A percentile compares a stretch with the other conserved stretches of the same genome.
Conservation (phyloP, 1,140 invertebrate species). For the Drosophila kanapiae region DNA sequence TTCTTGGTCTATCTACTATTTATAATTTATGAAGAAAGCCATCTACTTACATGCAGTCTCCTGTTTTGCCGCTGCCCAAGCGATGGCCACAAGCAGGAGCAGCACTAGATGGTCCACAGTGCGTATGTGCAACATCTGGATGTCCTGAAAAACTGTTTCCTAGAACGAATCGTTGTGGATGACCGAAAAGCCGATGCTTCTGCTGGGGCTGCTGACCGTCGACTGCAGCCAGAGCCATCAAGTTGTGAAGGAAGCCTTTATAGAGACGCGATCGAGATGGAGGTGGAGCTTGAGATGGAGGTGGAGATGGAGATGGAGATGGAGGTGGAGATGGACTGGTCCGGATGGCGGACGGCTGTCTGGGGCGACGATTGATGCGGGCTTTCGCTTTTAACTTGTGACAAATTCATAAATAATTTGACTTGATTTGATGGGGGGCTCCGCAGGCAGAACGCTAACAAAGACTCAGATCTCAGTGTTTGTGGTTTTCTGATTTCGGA, state of each 20-base stretch:
- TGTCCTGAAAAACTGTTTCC: background rate
- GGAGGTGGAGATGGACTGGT: slow-evolving; percentile 1
- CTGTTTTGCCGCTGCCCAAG: slow-evolving; percentile 14
- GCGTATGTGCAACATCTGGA: slow-evolving; percentile 43
- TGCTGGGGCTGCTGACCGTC: slow-evolving; percentile 30
- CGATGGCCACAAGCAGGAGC: background rate
- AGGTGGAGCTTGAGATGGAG: slow-evolving; percentile 1
- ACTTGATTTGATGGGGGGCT: slow-evolving; percentile 41
- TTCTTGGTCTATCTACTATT: too few relatives aligned
- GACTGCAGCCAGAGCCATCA: slow-evolving; percentile 39
- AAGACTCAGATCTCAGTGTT: slow-evolving; percentile 15
- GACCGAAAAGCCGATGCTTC: slow-evolving; percentile 11
- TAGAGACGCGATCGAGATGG: slow-evolving; percentile 19
- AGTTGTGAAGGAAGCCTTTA: slow-evolving; percentile 40
- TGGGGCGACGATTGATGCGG: slow-evolving; percentile 19
- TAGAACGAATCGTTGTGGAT: background rate
- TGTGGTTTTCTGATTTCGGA: background rate
- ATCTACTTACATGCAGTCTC: slow-evolving; percentile 24
- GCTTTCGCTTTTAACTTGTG: slow-evolving; percentile 48
- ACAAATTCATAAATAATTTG: slow-evolving; percentile 57
- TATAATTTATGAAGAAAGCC: too few relatives aligned
- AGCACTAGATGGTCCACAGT: slow-evolving; percentile 3
- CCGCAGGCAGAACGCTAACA: slow-evolving; percentile 39
- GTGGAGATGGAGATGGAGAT: background rate
- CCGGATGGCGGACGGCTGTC: slow-evolving; percentile 21